phyloP scores from a whole-genome alignment of 2,888 invertebrate species.

The Hemistola chrysoprasaria region DNA sequence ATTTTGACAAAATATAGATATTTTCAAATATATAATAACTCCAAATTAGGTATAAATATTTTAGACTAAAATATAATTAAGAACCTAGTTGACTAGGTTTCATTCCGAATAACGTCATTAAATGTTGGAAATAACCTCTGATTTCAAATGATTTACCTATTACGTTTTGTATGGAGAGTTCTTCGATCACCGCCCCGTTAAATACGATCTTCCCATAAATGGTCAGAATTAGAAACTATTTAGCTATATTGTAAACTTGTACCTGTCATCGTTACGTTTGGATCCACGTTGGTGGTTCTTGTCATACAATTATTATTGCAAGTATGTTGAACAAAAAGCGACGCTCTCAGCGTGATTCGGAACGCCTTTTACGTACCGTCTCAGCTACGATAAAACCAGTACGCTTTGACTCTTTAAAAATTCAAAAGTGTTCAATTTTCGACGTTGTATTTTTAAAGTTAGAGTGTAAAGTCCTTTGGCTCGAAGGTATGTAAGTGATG shows the following conservation, averaged over 20 bases:
- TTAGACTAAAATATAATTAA: no score
- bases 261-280: constrained; percentile 62
- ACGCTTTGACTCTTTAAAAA: constrained; percentile 21
- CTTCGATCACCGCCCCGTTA: no score
- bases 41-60: no score
- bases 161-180: no score
- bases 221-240: not conserved
- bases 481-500: constrained; percentile 18
- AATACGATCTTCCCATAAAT: no score
- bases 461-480: constrained; percentile 9
- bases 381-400: constrained; percentile 33
- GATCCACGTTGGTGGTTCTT: constrained; percentile 40
- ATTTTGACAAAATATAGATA: no score
- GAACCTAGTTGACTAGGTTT: no score
- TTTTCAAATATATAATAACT: no score
- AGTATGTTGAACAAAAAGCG: constrained; percentile 51
- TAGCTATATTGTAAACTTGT: constrained; percentile 35
- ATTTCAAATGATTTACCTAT: no score
- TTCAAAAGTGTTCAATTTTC: constrained; percentile 4
- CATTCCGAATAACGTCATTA: no score
- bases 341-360: constrained; percentile 63
- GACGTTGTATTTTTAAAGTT: constrained; percentile 3
- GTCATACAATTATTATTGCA: constrained; percentile 57
- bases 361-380: constrained; percentile 58
- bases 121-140: no score